Conservation (phyloP, 1,140 invertebrate genomes). For the Dinoponera quadriceps region DNA sequence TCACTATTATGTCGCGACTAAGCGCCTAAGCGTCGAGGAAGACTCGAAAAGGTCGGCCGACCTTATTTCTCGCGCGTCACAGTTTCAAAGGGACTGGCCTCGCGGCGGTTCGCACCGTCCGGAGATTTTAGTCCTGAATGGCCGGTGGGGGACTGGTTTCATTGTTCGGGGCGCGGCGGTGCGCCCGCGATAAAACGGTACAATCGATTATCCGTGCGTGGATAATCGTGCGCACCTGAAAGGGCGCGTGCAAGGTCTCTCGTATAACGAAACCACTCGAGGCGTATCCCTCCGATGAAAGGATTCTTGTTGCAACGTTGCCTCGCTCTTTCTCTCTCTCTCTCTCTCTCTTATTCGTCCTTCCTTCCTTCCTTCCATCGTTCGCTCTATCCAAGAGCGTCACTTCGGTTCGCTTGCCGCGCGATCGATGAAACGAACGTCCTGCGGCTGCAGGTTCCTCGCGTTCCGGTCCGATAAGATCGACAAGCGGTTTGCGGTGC, state of each 20-base stretch:
- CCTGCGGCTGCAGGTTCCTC: conserved; percentile 21
- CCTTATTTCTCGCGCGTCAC: conserved; percentile 3
- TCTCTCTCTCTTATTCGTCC: no score
- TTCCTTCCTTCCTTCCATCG: not conserved
- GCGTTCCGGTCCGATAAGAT: conserved; percentile 54
- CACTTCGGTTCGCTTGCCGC: conserved; percentile 7
- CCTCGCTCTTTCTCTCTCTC: no score
- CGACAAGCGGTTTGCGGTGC: conserved; percentile 35
- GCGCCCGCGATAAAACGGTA: conserved; percentile 64
- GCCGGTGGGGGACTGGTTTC: conserved; percentile 38
- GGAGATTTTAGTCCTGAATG: conserved; percentile 36
- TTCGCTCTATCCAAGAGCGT: conserved; percentile 19
- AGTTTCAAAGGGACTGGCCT: conserved; percentile 28
- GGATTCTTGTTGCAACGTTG: conserved; percentile 40
- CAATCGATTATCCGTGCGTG: conserved; percentile 66
- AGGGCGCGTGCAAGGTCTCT: conserved; percentile 31
- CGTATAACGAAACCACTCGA: conserved; percentile 6
- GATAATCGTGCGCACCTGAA: conserved; percentile 61
- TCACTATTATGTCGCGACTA: not conserved
- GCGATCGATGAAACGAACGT: conserved; percentile 44
- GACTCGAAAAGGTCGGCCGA: not conserved
- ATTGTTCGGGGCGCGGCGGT: conserved; percentile 44
- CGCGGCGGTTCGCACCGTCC: conserved; percentile 3
- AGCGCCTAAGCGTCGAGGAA: not conserved
- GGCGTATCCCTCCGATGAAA: conserved; percentile 41